Conservation (phyloP, 1,140 invertebrate genomes). For the Musca domestica region DNA sequence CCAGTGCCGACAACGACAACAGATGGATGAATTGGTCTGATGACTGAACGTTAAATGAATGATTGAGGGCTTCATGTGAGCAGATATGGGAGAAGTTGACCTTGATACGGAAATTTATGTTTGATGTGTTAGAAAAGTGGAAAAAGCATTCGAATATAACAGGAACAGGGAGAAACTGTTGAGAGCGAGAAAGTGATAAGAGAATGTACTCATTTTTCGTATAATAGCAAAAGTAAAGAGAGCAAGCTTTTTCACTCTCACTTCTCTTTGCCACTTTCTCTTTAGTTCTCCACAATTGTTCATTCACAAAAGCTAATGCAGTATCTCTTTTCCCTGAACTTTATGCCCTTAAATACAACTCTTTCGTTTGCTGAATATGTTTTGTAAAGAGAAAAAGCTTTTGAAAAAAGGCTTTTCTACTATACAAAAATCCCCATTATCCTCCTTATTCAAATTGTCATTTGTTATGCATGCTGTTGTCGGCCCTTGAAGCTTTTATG, state of each 20-base stretch:
- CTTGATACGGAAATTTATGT: conserved; percentile 6
- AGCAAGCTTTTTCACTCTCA: neutral
- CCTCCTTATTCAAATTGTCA: neutral
- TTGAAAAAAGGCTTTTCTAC: neutral
- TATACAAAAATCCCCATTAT: neutral
- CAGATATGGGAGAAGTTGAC: conserved; percentile 9
- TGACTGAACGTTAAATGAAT: too few relatives aligned
- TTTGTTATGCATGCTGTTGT: neutral
- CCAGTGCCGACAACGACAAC: too few relatives aligned
- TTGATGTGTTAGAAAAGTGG: neutral
- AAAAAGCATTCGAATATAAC: neutral
- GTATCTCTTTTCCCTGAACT: neutral
- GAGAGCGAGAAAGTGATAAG: too few relatives aligned
- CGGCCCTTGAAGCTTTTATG: neutral
- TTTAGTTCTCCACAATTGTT: too few relatives aligned
- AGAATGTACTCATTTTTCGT: too few relatives aligned
- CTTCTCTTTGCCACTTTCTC: too few relatives aligned
- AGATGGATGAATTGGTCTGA: too few relatives aligned
- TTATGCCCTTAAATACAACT: neutral
- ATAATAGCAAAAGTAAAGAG: neutral
- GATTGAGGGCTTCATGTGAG: conserved; percentile 11
- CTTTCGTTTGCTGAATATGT: conserved; percentile 14
- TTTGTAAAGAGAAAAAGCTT: conserved; percentile 6
- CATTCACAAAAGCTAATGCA: too few relatives aligned
- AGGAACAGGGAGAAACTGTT: neutral